Evolutionary conservation across 2,113 vertebrate genomes (phyloP).

Genomic region (Tragelaphus strepsiceros): DNA sequence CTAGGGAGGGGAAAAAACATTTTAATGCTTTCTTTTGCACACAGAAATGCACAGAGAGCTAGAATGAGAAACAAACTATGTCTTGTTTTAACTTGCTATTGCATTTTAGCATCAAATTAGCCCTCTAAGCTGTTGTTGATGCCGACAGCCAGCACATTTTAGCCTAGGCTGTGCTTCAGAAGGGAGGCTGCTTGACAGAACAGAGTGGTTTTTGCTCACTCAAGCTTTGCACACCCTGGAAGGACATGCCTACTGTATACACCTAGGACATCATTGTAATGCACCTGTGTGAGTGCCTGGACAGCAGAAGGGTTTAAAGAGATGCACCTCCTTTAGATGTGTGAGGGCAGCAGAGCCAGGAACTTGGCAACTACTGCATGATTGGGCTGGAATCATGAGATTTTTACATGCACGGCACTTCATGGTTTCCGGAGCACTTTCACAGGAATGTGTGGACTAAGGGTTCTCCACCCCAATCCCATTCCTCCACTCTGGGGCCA

Average conservation of each 20-base stretch:
- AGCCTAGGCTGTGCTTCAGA: neutral
- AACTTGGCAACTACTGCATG: accelerated
- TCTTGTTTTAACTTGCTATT: neutral
- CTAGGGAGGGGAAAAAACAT: neutral
- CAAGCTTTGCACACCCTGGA: neutral
- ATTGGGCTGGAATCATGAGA: accelerated
- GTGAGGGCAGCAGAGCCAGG: neutral
- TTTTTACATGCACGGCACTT: accelerated
- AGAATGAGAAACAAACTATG: neutral
- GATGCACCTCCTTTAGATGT: neutral
- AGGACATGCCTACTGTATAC: neutral
- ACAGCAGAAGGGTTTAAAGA: neutral
- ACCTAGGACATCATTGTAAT: neutral
- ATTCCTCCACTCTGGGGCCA: accelerated
- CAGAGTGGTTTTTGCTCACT: neutral
- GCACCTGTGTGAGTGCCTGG: neutral
- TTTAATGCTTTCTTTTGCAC: neutral
- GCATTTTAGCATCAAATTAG: neutral
- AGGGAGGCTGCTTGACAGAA: neutral
- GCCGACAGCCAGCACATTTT: neutral
- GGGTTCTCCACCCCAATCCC: too few relatives aligned
- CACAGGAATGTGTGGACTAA: neutral
- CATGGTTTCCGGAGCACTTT: neutral
- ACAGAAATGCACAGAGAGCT: neutral
- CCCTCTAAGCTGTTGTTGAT: neutral